Evolutionary conservation across 2,888 invertebrate genomes (phyloP), one percentile per base, ranked within the genome.

Genomic region (Chrysotoxum bicinctum): DNA sequence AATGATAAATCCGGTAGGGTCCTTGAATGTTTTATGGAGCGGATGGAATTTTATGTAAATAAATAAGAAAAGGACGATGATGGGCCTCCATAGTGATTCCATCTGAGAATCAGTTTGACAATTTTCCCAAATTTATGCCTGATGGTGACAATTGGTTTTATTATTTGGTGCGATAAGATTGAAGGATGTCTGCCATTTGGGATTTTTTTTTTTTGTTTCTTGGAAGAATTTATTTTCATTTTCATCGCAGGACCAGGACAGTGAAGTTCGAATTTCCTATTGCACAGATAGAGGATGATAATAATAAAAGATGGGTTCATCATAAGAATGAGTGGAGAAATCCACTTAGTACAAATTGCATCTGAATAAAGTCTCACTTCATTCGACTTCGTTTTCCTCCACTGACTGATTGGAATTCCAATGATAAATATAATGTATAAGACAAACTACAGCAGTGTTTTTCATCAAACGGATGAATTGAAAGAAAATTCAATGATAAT

Each of bases 91-190:
- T 14, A 14, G 58, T 60, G 19, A 19, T 43, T 45, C 21, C 30
- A 64, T 64, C 37, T 26, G 12, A 60, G 30, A n/a, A 77, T 77
- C 72, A 68, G 66, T 76, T 76, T 76, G 48, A 50, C 70, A 76
- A 50, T 75, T 40, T 50, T 48, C 35, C n/a, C 54, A 58, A 68
- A 72, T 82, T 58, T 58, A 58, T 58, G 37, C 32, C 76, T 66
- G 58, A 76, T 76, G 81, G 81, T 66, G 76, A 81, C 75, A 76
- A 81, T 75, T 81, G 81, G 75, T 81, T 81, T 56, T 64, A 75
- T 64, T 68, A 76, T 76, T 76, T 45, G 52, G 45, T 14, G 52
- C 35, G 72, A 66, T 75, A 66, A 66, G 72, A 76, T 75, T 76
- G 81, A 72, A 26, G 32, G 58, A 66, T 74, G 79, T 37, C 52